Evolutionary conservation across 1,140 invertebrate genomes (phyloP), one percentile per base, ranked within the genome.

Genomic region (Tyrophagus putrescentiae): DNA sequence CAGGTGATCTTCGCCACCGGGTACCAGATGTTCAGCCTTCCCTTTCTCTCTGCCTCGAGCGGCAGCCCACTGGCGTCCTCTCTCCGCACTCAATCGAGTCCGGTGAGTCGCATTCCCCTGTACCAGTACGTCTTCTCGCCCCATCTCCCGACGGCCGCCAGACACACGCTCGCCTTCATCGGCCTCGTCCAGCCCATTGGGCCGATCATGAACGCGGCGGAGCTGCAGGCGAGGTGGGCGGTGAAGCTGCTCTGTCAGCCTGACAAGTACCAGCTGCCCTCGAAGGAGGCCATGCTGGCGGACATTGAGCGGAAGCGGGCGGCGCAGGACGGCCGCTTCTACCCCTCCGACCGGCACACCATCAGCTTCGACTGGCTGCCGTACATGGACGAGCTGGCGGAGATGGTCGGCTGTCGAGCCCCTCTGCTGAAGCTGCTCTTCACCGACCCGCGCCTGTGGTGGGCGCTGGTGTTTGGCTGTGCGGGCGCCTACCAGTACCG

Each of bases 141-240:
- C 1, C 50, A 63, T 11, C 36, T 66, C 23, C 36, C 45, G 21
- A 69, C 70, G 42, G n/a, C 63, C 60, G n/a, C n/a, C n/a, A n/a
- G n/a, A n/a, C 23, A 58, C 0, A 72, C 70, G 1, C 45, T 78
- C 34, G 71, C 74, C n/a, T 65, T 78, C 1, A 76, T 78, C 56
- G 77, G 77, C 0, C 69, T 75, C 31, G 65, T 76, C 39, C 77
- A 78, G 64, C 73, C 76, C 32, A 62, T 77, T 16, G 75, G 76
- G 39, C 68, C 74, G 29, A 67, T 77, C n/a, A 70, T 75, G 63
- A 75, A 76, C 6, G 72, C 77, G 32, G 69, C 73, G 11, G 77
- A 78, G 66, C 70, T 79, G 33, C 77, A 78, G 65, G 68, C 71
- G 13, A 67, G 77, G 33, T 74, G 75, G 69, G 72, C 69, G 50